These are phyloP conservation scores for Archips crataeganus DNA, from an alignment of 2,888 invertebrate genomes.

Conservation along the genomic window DNA sequence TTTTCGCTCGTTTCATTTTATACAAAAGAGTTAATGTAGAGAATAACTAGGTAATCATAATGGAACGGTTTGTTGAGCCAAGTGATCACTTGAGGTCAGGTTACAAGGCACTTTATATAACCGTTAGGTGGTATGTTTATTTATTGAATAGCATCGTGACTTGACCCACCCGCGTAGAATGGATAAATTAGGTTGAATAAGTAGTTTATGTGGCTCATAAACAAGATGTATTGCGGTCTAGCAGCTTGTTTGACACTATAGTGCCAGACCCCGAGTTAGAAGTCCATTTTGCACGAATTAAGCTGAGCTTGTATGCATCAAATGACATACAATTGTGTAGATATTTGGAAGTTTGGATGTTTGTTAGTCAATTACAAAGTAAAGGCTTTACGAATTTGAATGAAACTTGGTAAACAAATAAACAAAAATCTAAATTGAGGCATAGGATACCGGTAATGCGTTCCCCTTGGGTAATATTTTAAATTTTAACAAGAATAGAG, in stretches of 20 bases:
- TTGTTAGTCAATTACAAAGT: too few relatives aligned
- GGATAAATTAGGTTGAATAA: slow-evolving; percentile 1
- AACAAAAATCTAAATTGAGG: too few relatives aligned
- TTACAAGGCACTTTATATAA: slow-evolving; percentile 30
- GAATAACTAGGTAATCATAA: slow-evolving; percentile 2
- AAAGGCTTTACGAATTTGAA: too few relatives aligned
- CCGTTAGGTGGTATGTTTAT: slow-evolving; percentile 24
- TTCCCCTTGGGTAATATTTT: too few relatives aligned
- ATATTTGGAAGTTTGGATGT: too few relatives aligned
- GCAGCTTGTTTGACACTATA: not conserved
- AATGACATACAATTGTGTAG: too few relatives aligned
- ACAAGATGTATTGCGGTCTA: not conserved
- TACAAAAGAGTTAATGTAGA: slow-evolving; percentile 13
- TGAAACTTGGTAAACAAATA: too few relatives aligned
- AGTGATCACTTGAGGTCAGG: slow-evolving; percentile 26
- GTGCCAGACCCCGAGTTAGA: not conserved
- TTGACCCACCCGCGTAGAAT: slow-evolving; percentile 32
- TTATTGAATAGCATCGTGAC: slow-evolving; percentile 32
- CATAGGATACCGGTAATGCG: too few relatives aligned
- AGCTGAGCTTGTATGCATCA: not conserved
- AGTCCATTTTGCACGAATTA: not conserved
- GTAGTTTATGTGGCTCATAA: slow-evolving; percentile 7
- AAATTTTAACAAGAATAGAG: too few relatives aligned
- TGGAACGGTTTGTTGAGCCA: not conserved
- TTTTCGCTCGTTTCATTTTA: slow-evolving; percentile 13